Evolutionary conservation across 2,113 vertebrate genomes (phyloP), one percentile per base, ranked within the genome.

Genomic region (Tachycineta bicolor): DNA sequence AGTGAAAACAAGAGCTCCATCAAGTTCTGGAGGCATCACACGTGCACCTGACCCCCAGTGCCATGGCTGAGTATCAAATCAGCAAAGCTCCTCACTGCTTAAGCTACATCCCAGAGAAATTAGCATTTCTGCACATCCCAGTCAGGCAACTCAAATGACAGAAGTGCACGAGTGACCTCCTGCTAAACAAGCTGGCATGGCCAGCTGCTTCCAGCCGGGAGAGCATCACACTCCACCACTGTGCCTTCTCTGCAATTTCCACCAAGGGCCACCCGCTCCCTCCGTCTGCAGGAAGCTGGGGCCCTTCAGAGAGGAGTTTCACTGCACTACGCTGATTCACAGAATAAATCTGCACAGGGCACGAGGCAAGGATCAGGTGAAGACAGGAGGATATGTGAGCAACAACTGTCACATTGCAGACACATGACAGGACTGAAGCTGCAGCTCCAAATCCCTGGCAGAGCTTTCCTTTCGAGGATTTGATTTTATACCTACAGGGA

Each of bases 391-490:
- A 63, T 70, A 50, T 6, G 34, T 47, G 70, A 87, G 76, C 49
- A 92, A 53, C 2, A 17, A 70, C 53, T 90, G 80, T 70, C 83
- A 94, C 74, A 47, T 4, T 87, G 80, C 80, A 74, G 73, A 80
- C 17, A 59, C 73, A 29, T 8, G 41, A 55, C 47, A 39, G 60
- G 33, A 50, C 24, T 39, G 86, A 68, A 88, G 91, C 79, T 71
- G 75, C 86, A 47, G 47, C 2, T 94, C 41, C 86, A 83, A 92
- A 83, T 76, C 70, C 15, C 55, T 31, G 17, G 79, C 6, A 8
- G 67, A 96, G 79, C 89, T 79, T 19, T 71, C 91, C 39, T 88
- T 44, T 9, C 11, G 44, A 80, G 70, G 62, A 76, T 56, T 63
- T 59, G 34, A 46, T 64, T 78, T 90, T 49, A 43, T 14, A 82